Evolutionary conservation across 1,140 invertebrate genomes (phyloP).

Genomic region (Acromyrmex charruanus): DNA sequence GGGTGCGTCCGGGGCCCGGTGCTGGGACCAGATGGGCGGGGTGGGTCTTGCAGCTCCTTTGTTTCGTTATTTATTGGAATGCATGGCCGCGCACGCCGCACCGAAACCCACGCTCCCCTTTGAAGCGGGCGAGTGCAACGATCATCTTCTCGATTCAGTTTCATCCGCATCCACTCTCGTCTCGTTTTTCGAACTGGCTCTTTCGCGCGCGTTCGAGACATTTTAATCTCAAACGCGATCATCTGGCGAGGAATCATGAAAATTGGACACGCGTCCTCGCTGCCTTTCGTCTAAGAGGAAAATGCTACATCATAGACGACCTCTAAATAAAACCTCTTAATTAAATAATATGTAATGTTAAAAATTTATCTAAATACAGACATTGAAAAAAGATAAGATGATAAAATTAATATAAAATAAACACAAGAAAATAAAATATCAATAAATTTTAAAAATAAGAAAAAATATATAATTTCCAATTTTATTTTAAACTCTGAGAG

Average conservation of each 20-base stretch:
- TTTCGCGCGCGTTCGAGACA: constrained; percentile 10
- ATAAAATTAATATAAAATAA: not conserved
- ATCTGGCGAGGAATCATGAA: not conserved
- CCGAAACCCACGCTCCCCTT: constrained; percentile 64
- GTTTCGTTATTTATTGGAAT: constrained; percentile 85
- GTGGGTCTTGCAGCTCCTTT: constrained; percentile 77
- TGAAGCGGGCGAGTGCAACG: constrained; percentile 21
- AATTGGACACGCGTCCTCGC: not conserved
- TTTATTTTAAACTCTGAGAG: not conserved
- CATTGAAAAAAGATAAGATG: not conserved
- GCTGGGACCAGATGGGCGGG: constrained; percentile 72
- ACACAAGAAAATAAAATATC: not conserved
- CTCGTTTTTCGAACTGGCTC: constrained; percentile 17
- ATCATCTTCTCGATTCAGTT: constrained; percentile 11
- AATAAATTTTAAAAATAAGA: not conserved
- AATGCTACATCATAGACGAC: not conserved
- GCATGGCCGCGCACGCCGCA: constrained; percentile 49
- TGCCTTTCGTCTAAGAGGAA: not conserved
- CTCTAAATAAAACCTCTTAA: not conserved
- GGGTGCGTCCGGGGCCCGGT: constrained; percentile 50
- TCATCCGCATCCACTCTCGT: constrained; percentile 14
- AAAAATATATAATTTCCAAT: not conserved
- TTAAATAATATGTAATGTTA: not conserved
- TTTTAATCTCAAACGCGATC: constrained; percentile 59
- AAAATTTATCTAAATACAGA: not conserved